Evolutionary conservation across 2,797 vertebrate species (phyloP), one percentile per base, ranked within the genome.

Genomic region (Fratercula arctica): DNA sequence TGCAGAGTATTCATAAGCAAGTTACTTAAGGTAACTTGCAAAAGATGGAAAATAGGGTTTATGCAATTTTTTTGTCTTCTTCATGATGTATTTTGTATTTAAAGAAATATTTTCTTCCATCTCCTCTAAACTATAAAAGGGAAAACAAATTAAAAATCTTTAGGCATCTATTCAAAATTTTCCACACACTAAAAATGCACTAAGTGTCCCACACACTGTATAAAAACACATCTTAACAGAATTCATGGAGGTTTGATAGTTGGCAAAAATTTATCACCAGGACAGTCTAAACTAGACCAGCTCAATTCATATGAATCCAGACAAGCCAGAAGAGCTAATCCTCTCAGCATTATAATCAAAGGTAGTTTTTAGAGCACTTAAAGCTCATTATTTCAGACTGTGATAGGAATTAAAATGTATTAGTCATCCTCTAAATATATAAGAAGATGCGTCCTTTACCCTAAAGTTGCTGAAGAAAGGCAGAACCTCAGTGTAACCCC

Each of bases 151-250:
- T 35, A 46, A 89, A 89, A 64, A 31, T 24, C 13, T 88, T 57
- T n/a, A 86, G 57, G 66, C 13, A 48, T 21, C 33, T 23, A 56
- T 33, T 12, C n/a, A 64, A 68, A 33, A 39, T 60, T 75, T 72
- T 67, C 33, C 21, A 66, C 19, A 41, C 4, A 33, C 11, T 63
- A 23, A 63, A 85, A 83, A 43, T 11, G 31, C 25, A 79, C 14
- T 63, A 23, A 3, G 10, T 11, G 11, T 51, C 53, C 7, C 41
- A 68, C 35, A 73, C 4, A 4, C 0, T 0, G 24, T 81, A 1
- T 56, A 85, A 69, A 26, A 77, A n/a, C 25, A 21, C 16, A 31
- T 23, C 19, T 60, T 53, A 74, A 43, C 13, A 86, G 20, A 93
- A 51, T 37, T 76, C 61, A 46, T 20, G 4, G 5, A 75, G 8